phyloP scores from a whole-genome alignment of 2,113 vertebrate species.

The Stigmatopora nigra region DNA sequence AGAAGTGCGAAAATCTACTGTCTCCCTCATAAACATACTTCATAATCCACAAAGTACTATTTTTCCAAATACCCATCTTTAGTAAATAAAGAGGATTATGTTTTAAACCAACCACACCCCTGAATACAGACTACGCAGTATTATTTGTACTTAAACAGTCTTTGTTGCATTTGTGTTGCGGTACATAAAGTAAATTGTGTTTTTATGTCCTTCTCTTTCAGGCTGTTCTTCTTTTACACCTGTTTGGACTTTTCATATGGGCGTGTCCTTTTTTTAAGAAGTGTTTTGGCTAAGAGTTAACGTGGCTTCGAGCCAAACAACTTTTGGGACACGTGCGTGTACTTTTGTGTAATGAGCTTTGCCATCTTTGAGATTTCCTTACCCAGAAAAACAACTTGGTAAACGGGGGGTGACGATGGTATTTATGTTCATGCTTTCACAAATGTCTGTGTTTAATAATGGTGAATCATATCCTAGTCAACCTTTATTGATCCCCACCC shows the following conservation, averaged over 20 bases:
- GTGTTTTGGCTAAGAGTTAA: constrained; percentile 15
- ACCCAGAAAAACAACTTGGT: constrained; percentile 14
- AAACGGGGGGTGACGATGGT: constrained; percentile 1
- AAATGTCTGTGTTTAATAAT: neutral
- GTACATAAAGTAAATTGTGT: neutral
- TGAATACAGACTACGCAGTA: neutral
- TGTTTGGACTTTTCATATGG: constrained; percentile 36
- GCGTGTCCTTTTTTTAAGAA: constrained; percentile 43
- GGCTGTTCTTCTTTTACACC: constrained; percentile 3
- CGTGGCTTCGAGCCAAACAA: constrained; percentile 18
- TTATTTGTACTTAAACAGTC: neutral
- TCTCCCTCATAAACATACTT: neutral
- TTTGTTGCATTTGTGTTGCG: neutral
- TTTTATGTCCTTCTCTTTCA: neutral
- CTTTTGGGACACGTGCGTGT: constrained; percentile 11
- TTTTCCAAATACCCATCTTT: neutral
- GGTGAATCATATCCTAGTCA: neutral
- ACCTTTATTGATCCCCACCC: neutral
- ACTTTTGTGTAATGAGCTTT: neutral
- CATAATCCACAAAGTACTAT: neutral
- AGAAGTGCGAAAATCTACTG: neutral
- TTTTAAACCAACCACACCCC: neutral
- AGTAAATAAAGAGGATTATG: neutral
- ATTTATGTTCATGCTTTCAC: neutral
- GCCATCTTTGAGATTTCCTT: constrained; percentile 26